A percentile compares a stretch with the other conserved stretches of the same genome.
Evolutionary conservation across 2,113 vertebrate genomes (phyloP).

Genomic region (Neodon shergylaensis): DNA sequence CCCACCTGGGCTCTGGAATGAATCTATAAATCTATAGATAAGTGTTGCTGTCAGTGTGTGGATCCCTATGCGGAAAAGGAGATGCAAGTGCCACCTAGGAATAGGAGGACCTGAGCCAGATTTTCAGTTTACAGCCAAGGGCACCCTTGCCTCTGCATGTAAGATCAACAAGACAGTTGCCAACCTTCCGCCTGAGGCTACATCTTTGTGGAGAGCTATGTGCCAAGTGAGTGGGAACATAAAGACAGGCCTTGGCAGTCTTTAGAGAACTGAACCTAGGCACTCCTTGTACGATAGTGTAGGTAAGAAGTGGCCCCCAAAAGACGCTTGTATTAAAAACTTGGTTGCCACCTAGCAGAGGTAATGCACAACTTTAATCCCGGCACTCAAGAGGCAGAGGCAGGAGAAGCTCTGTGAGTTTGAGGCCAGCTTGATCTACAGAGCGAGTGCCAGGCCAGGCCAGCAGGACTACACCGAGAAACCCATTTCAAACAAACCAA

Average conservation of each 20-base stretch:
- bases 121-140: constrained; percentile 28
- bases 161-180: constrained; percentile 21
- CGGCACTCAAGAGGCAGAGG: background rate
- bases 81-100: background rate
- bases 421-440: background rate
- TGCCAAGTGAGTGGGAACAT: background rate
- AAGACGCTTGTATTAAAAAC: background rate
- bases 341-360: background rate
- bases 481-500: background rate
- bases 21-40: background rate
- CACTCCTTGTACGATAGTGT: background rate
- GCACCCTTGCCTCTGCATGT: background rate
- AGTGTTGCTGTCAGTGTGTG: background rate
- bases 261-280: constrained; percentile 1
- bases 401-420: background rate
- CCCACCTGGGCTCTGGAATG: background rate
- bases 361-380: background rate
- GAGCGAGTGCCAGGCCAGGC: background rate
- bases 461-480: no score
- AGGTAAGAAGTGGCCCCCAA: background rate
- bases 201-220: background rate
- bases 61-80: background rate
- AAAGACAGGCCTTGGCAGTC: background rate
- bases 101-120: background rate
- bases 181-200: background rate